Percentiles rank a stretch among this genome's conserved stretches.
Conservation (phyloP, 1,140 invertebrate species). For the Zaprionus ornatus region DNA sequence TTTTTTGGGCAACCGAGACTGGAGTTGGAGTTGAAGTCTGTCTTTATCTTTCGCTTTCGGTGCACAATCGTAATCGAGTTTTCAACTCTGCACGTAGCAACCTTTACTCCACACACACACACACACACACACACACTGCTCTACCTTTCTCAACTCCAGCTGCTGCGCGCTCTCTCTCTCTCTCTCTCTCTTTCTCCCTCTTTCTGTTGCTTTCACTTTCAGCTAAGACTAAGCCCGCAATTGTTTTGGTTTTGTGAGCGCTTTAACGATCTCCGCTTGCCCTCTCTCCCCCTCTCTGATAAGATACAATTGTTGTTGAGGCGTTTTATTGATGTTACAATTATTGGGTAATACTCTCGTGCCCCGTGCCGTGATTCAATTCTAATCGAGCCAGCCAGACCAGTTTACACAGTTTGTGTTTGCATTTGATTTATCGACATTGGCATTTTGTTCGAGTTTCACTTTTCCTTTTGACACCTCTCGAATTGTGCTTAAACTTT, state of each 20-base stretch:
- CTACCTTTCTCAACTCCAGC: conserved; percentile 17
- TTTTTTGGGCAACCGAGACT: conserved; percentile 1
- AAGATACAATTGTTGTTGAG: conserved; percentile 43
- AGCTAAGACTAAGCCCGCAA: conserved; percentile 59
- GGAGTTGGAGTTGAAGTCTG: conserved; percentile 7
- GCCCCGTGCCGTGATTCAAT: not conserved
- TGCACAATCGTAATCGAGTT: conserved; percentile 46
- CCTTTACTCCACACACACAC: conserved; percentile 46
- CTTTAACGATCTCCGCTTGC: not conserved
- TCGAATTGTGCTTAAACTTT: conserved; percentile 60
- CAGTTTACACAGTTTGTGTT: conserved; percentile 1
- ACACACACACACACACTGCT: not conserved
- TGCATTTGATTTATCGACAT: conserved; percentile 38
- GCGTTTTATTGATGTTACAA: conserved; percentile 12
- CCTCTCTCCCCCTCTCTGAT: not conserved
- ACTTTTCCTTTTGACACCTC: conserved; percentile 74
- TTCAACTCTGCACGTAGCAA: conserved; percentile 56
- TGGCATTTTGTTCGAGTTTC: conserved; percentile 49
- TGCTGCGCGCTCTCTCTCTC: conserved; percentile 18
- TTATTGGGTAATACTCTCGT: conserved; percentile 41
- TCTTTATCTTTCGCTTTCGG: conserved; percentile 36
- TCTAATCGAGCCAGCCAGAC: not conserved
- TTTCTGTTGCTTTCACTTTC: conserved; percentile 70
- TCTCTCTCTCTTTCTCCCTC: conserved; percentile 13
- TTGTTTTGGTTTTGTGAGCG: conserved; percentile 57